A percentile compares a stretch with the other conserved stretches of the same genome.
Conservation (phyloP, 2,888 invertebrate species). For the Limnephilus rhombicus region DNA sequence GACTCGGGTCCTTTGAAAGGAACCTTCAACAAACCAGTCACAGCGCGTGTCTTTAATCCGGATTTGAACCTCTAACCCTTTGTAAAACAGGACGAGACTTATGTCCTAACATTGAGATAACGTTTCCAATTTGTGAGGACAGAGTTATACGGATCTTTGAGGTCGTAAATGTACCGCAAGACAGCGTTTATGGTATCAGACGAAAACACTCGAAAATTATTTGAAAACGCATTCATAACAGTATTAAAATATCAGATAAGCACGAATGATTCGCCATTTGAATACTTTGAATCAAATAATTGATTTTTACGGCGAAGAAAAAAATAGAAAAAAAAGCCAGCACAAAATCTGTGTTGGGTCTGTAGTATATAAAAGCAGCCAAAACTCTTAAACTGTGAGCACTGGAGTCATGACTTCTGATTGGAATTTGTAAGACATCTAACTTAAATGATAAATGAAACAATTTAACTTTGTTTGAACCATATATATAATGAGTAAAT, state of each 20-base stretch:
- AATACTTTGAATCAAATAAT: neutral
- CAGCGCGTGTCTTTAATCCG: constrained; percentile 45
- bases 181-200: constrained; percentile 5
- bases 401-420: neutral
- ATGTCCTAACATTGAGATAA: constrained; percentile 9
- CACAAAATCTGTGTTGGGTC: no score
- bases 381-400: no score
- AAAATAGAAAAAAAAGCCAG: no score
- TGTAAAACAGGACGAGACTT: constrained; percentile 15
- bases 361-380: no score
- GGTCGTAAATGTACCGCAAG: constrained; percentile 13
- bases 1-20: constrained; percentile 4
- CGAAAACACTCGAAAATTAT: constrained; percentile 43
- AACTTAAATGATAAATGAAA: no score
- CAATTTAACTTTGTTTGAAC: no score
- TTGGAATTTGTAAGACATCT: neutral
- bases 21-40: constrained; percentile 28
- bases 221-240: constrained; percentile 17
- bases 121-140: constrained; percentile 43
- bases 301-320: neutral
- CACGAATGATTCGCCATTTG: neutral
- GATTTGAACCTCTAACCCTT: constrained; percentile 8
- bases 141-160: neutral
- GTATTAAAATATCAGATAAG: neutral
- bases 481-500: no score